Conservation (phyloP, 2,113 vertebrate species). For the Mus pahari region DNA sequence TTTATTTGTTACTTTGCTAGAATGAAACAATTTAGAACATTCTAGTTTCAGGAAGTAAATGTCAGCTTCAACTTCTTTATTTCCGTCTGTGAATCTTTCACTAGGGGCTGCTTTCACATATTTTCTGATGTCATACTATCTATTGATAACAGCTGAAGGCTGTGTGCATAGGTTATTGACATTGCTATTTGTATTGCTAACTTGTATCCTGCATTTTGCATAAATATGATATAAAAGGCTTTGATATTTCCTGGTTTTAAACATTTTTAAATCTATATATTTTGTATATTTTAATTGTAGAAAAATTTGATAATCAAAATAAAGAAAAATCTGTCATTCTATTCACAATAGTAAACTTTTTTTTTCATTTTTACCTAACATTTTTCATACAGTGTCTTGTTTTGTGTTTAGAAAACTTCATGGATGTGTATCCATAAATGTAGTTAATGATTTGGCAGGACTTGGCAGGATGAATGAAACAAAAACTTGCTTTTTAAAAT, state of each 20-base stretch:
- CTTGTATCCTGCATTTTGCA: not conserved
- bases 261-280: not conserved
- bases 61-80: not conserved
- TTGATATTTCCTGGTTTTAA: slow-evolving; percentile 37
- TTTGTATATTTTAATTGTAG: slow-evolving; percentile 22
- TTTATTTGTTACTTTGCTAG: not conserved
- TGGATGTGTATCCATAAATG: slow-evolving; percentile 37
- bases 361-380: slow-evolving; percentile 43
- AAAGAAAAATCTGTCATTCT: not conserved
- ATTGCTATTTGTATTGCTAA: slow-evolving; percentile 2
- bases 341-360: not conserved
- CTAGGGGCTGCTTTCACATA: not conserved
- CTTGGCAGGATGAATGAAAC: slow-evolving; percentile 29
- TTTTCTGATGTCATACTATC: not conserved
- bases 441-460: slow-evolving; percentile 12
- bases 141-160: not conserved
- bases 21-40: not conserved
- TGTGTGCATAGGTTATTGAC: slow-evolving; percentile 13
- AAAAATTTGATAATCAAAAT: slow-evolving; percentile 24
- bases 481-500: not conserved
- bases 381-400: slow-evolving; percentile 20
- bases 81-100: slow-evolving; percentile 9
- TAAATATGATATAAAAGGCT: not conserved
- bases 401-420: slow-evolving; percentile 42
- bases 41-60: slow-evolving; percentile 1